Conservation (phyloP, 2,113 vertebrate species). For the Pipra filicauda region DNA sequence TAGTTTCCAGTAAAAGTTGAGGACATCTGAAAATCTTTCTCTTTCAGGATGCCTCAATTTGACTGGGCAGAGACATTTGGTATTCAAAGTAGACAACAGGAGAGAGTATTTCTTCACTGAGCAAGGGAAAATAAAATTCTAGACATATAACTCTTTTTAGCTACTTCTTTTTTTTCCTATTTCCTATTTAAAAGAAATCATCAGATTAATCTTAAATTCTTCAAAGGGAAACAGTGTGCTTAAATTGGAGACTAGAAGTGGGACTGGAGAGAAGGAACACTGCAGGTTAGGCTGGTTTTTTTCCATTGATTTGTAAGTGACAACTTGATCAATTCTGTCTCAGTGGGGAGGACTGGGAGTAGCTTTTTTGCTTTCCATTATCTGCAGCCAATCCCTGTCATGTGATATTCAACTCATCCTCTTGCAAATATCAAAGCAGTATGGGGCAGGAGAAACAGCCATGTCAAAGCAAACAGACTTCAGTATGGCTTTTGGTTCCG, state of each 20-base stretch:
- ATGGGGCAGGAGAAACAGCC: background rate
- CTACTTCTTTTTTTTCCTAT: background rate
- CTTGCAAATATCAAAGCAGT: background rate
- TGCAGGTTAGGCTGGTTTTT: background rate
- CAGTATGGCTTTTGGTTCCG: background rate
- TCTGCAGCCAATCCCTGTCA: background rate
- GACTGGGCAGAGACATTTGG: background rate
- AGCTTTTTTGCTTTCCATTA: constrained; percentile 29
- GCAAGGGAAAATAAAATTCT: constrained; percentile 1
- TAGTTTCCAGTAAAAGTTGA: constrained; percentile 15
- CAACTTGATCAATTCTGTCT: constrained; percentile 21
- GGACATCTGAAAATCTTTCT: constrained; percentile 15
- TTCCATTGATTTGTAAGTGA: constrained; percentile 15
- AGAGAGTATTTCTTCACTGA: background rate
- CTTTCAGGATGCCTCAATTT: constrained; percentile 15
- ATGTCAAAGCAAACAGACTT: background rate
- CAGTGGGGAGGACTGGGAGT: background rate
- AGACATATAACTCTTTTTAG: background rate
- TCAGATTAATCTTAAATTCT: constrained; percentile 41
- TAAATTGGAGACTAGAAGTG: background rate
- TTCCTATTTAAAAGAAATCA: constrained; percentile 29
- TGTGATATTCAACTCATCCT: background rate
- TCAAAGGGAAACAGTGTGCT: constrained; percentile 10
- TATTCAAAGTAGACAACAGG: constrained; percentile 15
- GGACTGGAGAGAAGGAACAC: background rate